Evolutionary conservation across 1,140 invertebrate genomes (phyloP).

Genomic region (Cryptotermes secundus): DNA sequence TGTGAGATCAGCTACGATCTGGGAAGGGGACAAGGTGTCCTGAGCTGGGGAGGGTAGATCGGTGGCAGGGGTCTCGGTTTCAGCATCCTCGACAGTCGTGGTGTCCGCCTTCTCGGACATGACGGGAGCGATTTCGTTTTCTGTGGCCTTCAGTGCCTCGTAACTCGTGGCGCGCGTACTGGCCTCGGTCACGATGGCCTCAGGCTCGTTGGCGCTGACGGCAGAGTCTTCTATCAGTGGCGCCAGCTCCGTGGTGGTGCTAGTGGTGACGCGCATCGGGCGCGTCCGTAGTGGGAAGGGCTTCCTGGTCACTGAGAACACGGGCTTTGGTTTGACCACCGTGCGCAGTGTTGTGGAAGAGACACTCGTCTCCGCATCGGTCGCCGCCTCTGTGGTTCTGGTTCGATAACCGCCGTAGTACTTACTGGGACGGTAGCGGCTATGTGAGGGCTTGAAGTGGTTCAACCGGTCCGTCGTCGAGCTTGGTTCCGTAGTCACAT

Average conservation of each 20-base stretch:
- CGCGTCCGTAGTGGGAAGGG: constrained; percentile 13
- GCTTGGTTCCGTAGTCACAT: background rate
- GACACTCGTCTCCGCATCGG: background rate
- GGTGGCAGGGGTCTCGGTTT: background rate
- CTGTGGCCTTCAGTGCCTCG: background rate
- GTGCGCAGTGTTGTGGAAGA: background rate
- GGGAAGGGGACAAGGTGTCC: constrained; percentile 39
- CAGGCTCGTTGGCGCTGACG: background rate
- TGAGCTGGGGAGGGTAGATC: background rate
- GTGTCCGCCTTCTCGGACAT: background rate
- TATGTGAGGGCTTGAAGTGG: background rate
- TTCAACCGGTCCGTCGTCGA: background rate
- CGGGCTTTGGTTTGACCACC: constrained; percentile 38
- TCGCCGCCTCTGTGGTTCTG: constrained; percentile 28
- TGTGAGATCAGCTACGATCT: constrained; percentile 54
- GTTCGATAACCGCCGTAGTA: constrained; percentile 42
- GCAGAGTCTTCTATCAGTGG: constrained; percentile 31
- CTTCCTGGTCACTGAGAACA: constrained; percentile 43
- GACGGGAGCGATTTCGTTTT: background rate
- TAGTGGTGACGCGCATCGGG: background rate
- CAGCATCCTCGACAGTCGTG: background rate
- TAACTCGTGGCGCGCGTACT: background rate
- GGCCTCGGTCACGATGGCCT: background rate
- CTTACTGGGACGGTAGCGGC: constrained; percentile 39
- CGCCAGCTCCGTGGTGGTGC: background rate